Percentiles rank a stretch among this genome's conserved stretches.
phyloP scores from a whole-genome alignment of 2,888 invertebrate genomes.

The Agrochola circellaris region DNA sequence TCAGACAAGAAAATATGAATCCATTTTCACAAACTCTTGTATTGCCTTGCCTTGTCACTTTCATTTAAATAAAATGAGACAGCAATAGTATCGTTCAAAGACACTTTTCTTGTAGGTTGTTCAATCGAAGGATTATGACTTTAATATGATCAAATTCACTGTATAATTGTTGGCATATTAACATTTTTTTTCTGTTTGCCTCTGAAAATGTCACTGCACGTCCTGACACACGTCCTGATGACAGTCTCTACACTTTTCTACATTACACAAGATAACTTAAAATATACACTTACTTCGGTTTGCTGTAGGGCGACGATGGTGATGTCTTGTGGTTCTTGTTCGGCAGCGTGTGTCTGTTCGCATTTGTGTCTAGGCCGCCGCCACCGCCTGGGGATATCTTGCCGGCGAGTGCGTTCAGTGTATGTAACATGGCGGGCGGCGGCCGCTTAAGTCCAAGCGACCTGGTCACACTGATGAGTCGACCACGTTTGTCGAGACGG shows the following conservation, averaged over 20 bases:
- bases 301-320: conserved; percentile 88
- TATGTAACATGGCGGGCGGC: conserved; percentile 96
- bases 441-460: conserved; percentile 86
- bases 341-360: conserved; percentile 91
- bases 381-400: conserved; percentile 96
- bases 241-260: conserved; percentile 22
- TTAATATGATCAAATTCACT: background rate
- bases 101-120: background rate
- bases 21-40: background rate
- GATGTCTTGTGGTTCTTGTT: conserved; percentile 89
- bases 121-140: background rate
- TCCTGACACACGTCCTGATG: conserved; percentile 6
- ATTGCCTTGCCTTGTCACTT: conserved; percentile 12
- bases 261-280: conserved; percentile 34
- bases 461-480: conserved; percentile 88
- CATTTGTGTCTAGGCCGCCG: conserved; percentile 93
- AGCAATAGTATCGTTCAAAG: conserved; percentile 14
- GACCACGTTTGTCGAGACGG: conserved; percentile 83
- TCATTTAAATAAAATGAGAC: conserved; percentile 22
- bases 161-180: background rate
- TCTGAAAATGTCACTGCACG: conserved; percentile 14
- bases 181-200: background rate
- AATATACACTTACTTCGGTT: conserved; percentile 86
- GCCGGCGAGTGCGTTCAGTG: conserved; percentile 96
- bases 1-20: conserved; percentile 2